Conservation (phyloP, 2,113 vertebrate species). For the Cochlearius cochlearius region DNA sequence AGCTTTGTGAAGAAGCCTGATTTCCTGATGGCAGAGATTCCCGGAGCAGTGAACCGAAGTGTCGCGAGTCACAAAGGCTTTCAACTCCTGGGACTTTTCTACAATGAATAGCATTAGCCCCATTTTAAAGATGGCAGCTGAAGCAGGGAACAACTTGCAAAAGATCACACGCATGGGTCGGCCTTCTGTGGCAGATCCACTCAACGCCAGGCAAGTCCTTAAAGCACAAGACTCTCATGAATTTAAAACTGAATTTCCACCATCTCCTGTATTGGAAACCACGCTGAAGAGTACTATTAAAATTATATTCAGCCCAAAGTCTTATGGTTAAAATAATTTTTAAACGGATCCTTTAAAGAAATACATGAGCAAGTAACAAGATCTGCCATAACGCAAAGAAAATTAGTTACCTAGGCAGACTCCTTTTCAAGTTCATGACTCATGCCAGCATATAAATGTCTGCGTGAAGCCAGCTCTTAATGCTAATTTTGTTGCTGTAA, state of each 20-base stretch:
- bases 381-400: not conserved
- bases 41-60: not conserved
- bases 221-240: not conserved
- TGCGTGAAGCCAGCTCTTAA: slow-evolving; percentile 19
- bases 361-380: not conserved
- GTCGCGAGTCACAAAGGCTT: not conserved
- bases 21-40: not conserved
- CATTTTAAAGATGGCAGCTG: slow-evolving; percentile 2
- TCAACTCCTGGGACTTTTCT: not conserved
- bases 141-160: not conserved
- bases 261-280: not conserved
- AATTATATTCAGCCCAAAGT: not conserved
- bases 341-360: not conserved
- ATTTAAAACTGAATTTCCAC: not conserved
- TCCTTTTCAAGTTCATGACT: slow-evolving; percentile 56
- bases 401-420: slow-evolving; percentile 54
- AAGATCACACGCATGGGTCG: not conserved
- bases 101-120: not conserved
- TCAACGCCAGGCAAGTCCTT: not conserved
- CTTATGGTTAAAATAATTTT: not conserved
- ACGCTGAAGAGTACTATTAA: not conserved
- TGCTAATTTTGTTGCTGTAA: slow-evolving; percentile 37
- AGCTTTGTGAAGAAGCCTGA: not conserved
- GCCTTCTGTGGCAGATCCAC: not conserved
- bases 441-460: slow-evolving; percentile 49